Conservation (phyloP, 2,113 vertebrate genomes). For the Carollia perspicillata region DNA sequence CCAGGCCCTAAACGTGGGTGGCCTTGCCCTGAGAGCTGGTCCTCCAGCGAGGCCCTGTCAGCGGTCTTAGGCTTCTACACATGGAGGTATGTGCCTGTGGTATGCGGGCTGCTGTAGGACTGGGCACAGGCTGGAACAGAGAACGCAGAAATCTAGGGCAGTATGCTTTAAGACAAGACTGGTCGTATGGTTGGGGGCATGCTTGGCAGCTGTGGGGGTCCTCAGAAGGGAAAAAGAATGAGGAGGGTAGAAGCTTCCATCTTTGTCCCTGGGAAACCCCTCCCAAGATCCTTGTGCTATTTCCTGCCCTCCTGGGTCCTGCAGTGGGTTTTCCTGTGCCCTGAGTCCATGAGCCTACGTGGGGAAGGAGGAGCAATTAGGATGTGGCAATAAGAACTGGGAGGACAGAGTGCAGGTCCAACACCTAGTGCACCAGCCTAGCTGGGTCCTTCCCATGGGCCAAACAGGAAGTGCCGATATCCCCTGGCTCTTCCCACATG, state of each 20-base stretch:
- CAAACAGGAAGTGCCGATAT: neutral
- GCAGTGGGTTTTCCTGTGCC: conserved; percentile 1
- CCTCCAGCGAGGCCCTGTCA: conserved; percentile 73
- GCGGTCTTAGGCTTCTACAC: conserved; percentile 62
- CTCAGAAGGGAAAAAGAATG: conserved; percentile 46
- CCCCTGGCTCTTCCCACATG: conserved; percentile 5
- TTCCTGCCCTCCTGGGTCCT: conserved; percentile 38
- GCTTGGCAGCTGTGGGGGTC: conserved; percentile 13
- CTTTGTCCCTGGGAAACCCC: conserved; percentile 12
- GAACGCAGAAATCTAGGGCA: conserved; percentile 35
- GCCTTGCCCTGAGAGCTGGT: conserved; percentile 74
- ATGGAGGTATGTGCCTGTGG: conserved; percentile 37
- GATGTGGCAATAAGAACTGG: neutral
- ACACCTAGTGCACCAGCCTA: neutral
- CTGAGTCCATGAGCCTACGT: neutral
- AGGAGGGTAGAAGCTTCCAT: conserved; percentile 20
- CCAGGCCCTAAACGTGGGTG: conserved; percentile 60
- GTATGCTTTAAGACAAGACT: conserved; percentile 43
- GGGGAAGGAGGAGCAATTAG: neutral
- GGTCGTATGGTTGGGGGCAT: conserved; percentile 26
- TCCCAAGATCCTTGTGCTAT: conserved; percentile 19
- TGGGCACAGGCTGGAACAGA: conserved; percentile 6
- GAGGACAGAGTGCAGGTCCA: neutral
- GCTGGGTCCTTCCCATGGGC: neutral
- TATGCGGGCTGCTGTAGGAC: conserved; percentile 35